Evolutionary conservation across 2,888 invertebrate species (phyloP).

Genomic region (Habroteleia sp.): DNA sequence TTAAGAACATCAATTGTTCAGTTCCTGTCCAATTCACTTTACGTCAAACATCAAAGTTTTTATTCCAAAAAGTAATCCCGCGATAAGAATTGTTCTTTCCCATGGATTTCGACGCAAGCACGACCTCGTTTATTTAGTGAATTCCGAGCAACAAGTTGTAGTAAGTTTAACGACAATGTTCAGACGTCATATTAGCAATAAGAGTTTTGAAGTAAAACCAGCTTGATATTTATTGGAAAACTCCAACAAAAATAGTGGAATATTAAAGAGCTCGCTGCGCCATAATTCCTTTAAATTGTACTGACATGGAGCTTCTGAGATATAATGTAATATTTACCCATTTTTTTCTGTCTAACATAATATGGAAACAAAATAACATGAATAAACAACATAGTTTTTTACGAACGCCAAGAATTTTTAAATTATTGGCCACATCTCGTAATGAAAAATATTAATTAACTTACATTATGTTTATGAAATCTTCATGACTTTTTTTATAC

Average conservation of each 20-base stretch:
- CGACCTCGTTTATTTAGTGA: slow-evolving; percentile 12
- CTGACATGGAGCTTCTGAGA: slow-evolving; percentile 19
- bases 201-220: slow-evolving; percentile 21
- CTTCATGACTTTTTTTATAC: too few relatives aligned
- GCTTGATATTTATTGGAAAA: slow-evolving; percentile 39
- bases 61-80: neutral
- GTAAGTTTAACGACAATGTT: slow-evolving; percentile 16
- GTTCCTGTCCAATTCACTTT: too few relatives aligned
- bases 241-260: slow-evolving; percentile 25
- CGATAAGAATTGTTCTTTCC: slow-evolving; percentile 1
- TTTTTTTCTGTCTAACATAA: neutral
- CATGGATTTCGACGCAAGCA: too few relatives aligned
- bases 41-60: too few relatives aligned
- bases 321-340: slow-evolving; percentile 16
- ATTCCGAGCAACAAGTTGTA: slow-evolving; percentile 27
- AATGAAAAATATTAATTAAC: too few relatives aligned
- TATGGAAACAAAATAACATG: slow-evolving; percentile 6
- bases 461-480: too few relatives aligned
- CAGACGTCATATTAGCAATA: slow-evolving; percentile 27
- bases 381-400: too few relatives aligned
- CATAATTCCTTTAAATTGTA: slow-evolving; percentile 9
- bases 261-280: slow-evolving; percentile 16
- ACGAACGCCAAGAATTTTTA: too few relatives aligned
- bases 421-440: too few relatives aligned
- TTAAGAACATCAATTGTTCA: too few relatives aligned